phyloP scores from a whole-genome alignment of 2,888 invertebrate genomes.

The Trissoscelio sp. region DNA sequence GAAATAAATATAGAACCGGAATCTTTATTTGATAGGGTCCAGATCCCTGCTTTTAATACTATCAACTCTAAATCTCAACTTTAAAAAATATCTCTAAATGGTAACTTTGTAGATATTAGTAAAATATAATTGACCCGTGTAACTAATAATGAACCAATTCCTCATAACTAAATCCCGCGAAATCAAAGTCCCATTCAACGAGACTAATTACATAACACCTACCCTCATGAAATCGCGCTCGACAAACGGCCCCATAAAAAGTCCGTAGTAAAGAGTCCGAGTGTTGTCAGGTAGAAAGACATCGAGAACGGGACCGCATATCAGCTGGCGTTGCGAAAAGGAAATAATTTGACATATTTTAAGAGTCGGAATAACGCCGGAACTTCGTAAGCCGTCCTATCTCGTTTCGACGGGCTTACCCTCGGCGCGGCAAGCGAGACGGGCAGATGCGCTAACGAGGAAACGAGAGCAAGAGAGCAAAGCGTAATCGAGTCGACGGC shows the following conservation, averaged over 20 bases:
- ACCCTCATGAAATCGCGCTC: conserved; percentile 4
- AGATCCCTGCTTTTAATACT: no score
- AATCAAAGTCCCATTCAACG: conserved; percentile 28
- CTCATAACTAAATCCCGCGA: no score
- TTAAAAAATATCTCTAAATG: no score
- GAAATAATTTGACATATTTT: conserved; percentile 83
- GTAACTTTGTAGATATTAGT: no score
- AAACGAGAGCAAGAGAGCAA: conserved; percentile 57
- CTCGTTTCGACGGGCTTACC: conserved; percentile 52
- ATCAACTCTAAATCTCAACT: no score
- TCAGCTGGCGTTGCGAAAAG: conserved; percentile 71
- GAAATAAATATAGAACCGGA: no score
- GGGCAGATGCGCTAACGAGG: conserved; percentile 38
- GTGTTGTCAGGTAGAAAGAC: background rate
- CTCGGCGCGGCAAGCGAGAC: conserved; percentile 58
- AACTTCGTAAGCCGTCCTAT: conserved; percentile 61
- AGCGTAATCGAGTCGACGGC: conserved; percentile 63
- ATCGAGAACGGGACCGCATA: conserved; percentile 76
- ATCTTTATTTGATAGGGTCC: no score
- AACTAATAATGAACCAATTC: no score
- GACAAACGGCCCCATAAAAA: conserved; percentile 35
- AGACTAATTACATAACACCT: conserved; percentile 53
- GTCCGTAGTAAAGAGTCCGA: conserved; percentile 9
- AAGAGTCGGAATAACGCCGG: conserved; percentile 81
- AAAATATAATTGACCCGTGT: no score